phyloP scores from a whole-genome alignment of 2,113 vertebrate species.

The Ptilorrhoa leucosticta region DNA sequence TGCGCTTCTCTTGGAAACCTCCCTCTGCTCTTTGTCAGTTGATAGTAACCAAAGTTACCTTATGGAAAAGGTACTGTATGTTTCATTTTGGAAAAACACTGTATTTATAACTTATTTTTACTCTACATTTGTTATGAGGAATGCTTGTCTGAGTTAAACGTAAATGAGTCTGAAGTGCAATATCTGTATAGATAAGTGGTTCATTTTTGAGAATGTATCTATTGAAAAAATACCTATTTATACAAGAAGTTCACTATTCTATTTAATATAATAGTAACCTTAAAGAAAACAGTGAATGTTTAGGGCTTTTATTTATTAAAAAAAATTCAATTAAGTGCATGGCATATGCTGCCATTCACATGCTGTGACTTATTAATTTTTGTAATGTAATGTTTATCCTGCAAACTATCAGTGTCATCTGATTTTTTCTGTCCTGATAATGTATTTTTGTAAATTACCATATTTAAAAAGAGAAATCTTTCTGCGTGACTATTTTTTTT shows the following conservation, averaged over 20 bases:
- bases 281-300: conserved; percentile 38
- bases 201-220: conserved; percentile 61
- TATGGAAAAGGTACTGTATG: conserved; percentile 32
- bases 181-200: conserved; percentile 50
- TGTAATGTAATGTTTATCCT: conserved; percentile 10
- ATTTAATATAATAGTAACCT: conserved; percentile 37
- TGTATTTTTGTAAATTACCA: conserved; percentile 48
- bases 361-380: conserved; percentile 29
- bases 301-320: conserved; percentile 54
- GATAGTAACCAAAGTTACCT: conserved; percentile 59
- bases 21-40: conserved; percentile 6
- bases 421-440: conserved; percentile 19
- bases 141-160: conserved; percentile 44
- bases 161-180: conserved; percentile 70
- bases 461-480: conserved; percentile 20
- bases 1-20: neutral
- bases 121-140: conserved; percentile 49
- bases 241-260: conserved; percentile 40
- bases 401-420: neutral
- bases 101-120: conserved; percentile 63
- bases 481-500: neutral
- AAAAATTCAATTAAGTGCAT: neutral
- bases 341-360: conserved; percentile 48
- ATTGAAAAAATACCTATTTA: conserved; percentile 30
- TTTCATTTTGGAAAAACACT: conserved; percentile 12